Conservation (phyloP, 2,888 invertebrate genomes). For the Neocrepidodera transversa region DNA sequence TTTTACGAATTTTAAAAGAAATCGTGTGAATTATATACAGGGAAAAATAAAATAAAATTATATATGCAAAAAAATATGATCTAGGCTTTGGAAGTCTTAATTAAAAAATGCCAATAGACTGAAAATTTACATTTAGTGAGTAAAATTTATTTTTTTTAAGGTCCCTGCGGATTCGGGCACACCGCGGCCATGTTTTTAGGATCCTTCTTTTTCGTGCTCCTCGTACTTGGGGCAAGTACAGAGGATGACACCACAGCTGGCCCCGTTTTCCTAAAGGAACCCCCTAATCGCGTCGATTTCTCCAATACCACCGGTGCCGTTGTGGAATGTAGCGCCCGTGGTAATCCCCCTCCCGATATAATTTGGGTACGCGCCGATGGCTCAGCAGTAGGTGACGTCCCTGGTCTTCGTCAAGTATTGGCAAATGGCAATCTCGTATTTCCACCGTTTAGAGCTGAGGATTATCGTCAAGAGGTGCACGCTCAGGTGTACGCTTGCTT, state of each 20-base stretch:
- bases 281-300: constrained; percentile 90
- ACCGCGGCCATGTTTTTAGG: constrained; percentile 14
- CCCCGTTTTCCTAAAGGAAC: constrained; percentile 91
- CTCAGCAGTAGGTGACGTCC: constrained; percentile 88
- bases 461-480: constrained; percentile 92
- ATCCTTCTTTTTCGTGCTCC: constrained; percentile 7
- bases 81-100: too few relatives aligned
- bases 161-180: constrained; percentile 4
- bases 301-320: constrained; percentile 93
- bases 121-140: too few relatives aligned
- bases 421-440: constrained; percentile 93
- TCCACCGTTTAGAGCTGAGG: constrained; percentile 92
- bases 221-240: neutral
- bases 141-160: constrained; percentile 19
- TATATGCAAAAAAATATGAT: too few relatives aligned
- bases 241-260: constrained; percentile 64
- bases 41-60: too few relatives aligned
- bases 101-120: too few relatives aligned
- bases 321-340: constrained; percentile 90
- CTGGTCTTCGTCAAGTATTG: constrained; percentile 66
- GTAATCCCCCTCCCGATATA: constrained; percentile 88
- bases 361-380: constrained; percentile 94
- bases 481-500: constrained; percentile 93
- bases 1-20: too few relatives aligned
- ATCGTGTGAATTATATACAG: too few relatives aligned